A percentile compares a stretch with the other conserved stretches of the same genome.
Evolutionary conservation across 2,113 vertebrate genomes (phyloP).

Genomic region (Bufo bufo): DNA sequence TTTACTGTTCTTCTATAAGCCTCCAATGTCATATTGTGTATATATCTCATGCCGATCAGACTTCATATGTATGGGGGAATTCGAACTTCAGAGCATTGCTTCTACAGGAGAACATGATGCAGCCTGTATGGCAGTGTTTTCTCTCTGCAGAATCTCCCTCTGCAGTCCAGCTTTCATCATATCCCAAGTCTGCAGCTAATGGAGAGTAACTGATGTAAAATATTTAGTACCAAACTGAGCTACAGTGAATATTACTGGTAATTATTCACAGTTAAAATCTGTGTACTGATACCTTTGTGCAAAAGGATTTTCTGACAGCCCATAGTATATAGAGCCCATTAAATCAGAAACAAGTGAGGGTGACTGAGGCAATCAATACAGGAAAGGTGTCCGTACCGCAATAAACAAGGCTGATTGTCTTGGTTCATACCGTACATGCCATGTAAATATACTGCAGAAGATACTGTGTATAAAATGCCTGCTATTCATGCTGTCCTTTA

Average conservation of each 20-base stretch:
- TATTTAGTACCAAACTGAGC: slow-evolving; percentile 38
- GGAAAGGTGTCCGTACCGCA: neutral
- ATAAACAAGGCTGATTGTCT: slow-evolving; percentile 2
- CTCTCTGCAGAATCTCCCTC: slow-evolving; percentile 39
- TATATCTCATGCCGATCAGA: no score
- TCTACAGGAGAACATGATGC: no score
- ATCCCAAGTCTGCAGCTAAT: slow-evolving; percentile 38
- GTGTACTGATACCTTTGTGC: neutral
- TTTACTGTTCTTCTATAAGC: no score
- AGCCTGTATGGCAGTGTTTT: neutral
- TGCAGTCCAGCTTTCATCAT: slow-evolving; percentile 38
- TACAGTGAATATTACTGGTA: neutral
- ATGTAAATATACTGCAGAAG: neutral
- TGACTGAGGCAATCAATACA: slow-evolving; percentile 6
- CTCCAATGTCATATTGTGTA: no score
- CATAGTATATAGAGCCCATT: slow-evolving; percentile 4
- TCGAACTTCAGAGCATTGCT: no score
- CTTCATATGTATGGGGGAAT: no score
- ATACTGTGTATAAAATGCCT: neutral
- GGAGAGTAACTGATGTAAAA: slow-evolving; percentile 44
- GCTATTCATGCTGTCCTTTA: neutral
- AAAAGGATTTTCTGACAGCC: neutral
- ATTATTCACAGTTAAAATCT: slow-evolving; percentile 37
- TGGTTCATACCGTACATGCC: neutral
- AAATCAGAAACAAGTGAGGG: neutral